Evolutionary conservation across 1,140 invertebrate genomes (phyloP).

Genomic region (Neomicropteryx cornuta): DNA sequence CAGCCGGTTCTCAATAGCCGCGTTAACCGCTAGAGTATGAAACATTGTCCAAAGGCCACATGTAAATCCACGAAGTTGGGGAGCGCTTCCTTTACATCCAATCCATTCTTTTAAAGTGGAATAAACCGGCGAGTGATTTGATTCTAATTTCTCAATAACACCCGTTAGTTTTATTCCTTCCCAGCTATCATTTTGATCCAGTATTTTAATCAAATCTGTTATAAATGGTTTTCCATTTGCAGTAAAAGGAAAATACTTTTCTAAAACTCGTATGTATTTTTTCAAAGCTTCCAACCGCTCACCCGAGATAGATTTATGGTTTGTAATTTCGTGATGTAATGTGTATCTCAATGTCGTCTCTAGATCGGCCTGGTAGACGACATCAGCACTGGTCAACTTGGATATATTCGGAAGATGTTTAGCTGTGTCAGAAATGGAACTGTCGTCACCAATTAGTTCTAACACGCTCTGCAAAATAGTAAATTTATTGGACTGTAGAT

Average conservation of each 20-base stretch:
- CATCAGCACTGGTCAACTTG: conserved; percentile 21
- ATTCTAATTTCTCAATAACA: conserved; percentile 41
- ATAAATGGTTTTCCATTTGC: conserved; percentile 53
- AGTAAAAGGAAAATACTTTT: conserved; percentile 62
- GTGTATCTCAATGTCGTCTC: conserved; percentile 73
- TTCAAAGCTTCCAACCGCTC: conserved; percentile 60
- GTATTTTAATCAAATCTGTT: conserved; percentile 36
- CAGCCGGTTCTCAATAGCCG: conserved; percentile 36
- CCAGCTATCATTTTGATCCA: conserved; percentile 35
- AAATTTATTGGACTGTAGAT: conserved; percentile 34
- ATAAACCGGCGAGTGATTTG: conserved; percentile 40
- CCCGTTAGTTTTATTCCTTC: conserved; percentile 45
- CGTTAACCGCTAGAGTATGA: conserved; percentile 83
- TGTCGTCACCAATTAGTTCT: background rate
- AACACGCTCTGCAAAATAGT: conserved; percentile 1
- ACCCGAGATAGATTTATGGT: conserved; percentile 53
- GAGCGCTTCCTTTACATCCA: conserved; percentile 69
- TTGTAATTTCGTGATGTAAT: conserved; percentile 68
- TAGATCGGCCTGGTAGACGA: conserved; percentile 73
- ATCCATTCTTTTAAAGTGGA: conserved; percentile 56
- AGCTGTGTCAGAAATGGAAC: conserved; percentile 11
- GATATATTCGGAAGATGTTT: conserved; percentile 26
- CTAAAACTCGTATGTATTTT: conserved; percentile 57
- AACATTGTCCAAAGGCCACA: conserved; percentile 94
- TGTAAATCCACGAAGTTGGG: conserved; percentile 75